Percentiles rank a stretch among this genome's conserved stretches.
Conservation (phyloP, 2,797 vertebrate genomes). For the Erethizon dorsatum region DNA sequence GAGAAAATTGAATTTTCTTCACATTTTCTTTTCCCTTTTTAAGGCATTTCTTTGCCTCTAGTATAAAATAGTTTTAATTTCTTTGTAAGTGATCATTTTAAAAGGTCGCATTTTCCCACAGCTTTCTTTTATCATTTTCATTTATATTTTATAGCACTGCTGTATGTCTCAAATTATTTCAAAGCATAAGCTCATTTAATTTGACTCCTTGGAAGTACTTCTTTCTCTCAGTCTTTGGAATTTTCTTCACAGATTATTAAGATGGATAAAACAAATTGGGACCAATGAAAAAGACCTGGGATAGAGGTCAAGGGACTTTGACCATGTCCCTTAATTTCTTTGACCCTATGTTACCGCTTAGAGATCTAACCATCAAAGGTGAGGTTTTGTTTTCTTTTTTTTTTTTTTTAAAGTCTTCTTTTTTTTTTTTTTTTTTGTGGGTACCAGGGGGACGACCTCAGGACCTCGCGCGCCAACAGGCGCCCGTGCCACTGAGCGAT, state of each 20-base stretch:
- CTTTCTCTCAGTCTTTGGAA: background rate
- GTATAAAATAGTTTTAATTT: conserved; percentile 59
- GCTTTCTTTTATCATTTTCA: conserved; percentile 38
- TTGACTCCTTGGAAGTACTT: conserved; percentile 43
- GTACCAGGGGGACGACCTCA: no score
- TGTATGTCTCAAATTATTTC: conserved; percentile 45
- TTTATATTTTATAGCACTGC: conserved; percentile 41
- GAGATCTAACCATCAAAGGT: background rate
- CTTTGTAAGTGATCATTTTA: conserved; percentile 34
- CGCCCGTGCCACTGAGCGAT: no score
- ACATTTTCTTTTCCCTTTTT: conserved; percentile 53
- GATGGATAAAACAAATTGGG: background rate
- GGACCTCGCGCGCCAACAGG: no score
- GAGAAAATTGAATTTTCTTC: conserved; percentile 62
- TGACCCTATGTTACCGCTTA: background rate
- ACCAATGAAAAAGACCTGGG: background rate
- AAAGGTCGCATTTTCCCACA: background rate
- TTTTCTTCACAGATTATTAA: background rate
- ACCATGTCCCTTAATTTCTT: background rate
- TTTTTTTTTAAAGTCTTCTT: no score
- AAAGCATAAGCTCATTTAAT: conserved; percentile 8
- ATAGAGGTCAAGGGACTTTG: background rate
- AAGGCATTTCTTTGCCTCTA: conserved; percentile 56
- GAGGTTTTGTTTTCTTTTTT: background rate
- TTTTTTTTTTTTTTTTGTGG: no score